Evolutionary conservation across 2,113 vertebrate genomes (phyloP).

Genomic region (Laterallus jamaicensis): DNA sequence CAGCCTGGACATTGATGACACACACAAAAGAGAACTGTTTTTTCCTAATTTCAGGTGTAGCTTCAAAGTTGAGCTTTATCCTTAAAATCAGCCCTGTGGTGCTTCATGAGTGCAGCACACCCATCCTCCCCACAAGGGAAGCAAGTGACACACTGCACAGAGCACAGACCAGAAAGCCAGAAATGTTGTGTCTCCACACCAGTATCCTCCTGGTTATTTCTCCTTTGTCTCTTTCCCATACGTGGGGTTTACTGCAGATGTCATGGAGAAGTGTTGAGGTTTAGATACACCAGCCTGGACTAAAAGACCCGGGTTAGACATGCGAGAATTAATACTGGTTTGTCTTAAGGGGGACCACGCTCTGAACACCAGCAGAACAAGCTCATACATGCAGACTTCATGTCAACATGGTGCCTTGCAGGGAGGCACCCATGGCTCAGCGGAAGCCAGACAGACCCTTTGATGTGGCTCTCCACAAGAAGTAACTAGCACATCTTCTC

Average conservation of each 20-base stretch:
- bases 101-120: rapidly evolving
- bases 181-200: rapidly evolving
- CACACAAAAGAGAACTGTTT: rapidly evolving
- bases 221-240: background rate
- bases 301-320: background rate
- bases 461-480: conserved; percentile 16
- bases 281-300: background rate
- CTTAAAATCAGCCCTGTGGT: background rate
- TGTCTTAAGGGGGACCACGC: background rate
- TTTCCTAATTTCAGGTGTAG: background rate
- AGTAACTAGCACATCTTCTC: background rate
- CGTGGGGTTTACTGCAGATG: background rate
- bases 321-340: background rate
- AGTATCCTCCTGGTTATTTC: rapidly evolving
- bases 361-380: background rate
- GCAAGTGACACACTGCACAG: rapidly evolving
- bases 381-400: background rate
- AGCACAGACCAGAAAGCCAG: background rate
- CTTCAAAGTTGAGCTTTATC: background rate
- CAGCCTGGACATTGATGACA: background rate
- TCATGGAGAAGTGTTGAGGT: background rate
- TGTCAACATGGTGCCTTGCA: background rate
- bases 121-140: background rate
- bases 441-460: background rate
- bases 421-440: background rate